Evolutionary conservation across 2,888 invertebrate species (phyloP).

Genomic region (Clepsis dumicolana): DNA sequence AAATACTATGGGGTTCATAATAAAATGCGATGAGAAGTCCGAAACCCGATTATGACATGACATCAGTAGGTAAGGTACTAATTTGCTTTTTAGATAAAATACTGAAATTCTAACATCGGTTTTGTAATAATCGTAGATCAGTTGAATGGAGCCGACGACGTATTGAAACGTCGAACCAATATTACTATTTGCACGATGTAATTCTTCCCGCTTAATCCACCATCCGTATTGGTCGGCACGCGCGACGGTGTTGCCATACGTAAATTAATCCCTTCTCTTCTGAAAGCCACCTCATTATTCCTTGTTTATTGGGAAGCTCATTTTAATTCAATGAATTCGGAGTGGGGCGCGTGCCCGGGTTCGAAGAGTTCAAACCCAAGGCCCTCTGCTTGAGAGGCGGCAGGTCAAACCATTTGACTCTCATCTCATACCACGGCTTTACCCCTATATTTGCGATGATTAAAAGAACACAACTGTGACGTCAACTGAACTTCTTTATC

Average conservation of each 20-base stretch:
- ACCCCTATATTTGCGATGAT: not conserved
- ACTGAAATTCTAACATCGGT: too few species aligned
- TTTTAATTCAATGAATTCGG: not conserved
- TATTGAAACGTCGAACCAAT: conserved; percentile 8
- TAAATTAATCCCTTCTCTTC: conserved; percentile 1
- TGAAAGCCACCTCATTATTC: not conserved
- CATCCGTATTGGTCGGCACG: conserved; percentile 12
- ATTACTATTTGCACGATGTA: not conserved
- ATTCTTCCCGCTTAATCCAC: conserved; percentile 7
- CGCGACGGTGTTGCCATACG: not conserved
- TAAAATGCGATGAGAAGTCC: too few species aligned
- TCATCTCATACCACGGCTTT: too few species aligned
- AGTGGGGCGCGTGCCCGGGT: not conserved
- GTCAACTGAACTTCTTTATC: too few species aligned
- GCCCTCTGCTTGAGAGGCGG: not conserved
- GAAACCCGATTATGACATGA: too few species aligned
- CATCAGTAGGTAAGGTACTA: too few species aligned
- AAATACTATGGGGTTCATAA: too few species aligned
- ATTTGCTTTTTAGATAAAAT: too few species aligned
- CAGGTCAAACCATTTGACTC: not conserved
- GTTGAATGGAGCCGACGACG: not conserved
- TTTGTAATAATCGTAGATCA: not conserved
- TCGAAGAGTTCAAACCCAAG: not conserved
- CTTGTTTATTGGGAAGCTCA: not conserved
- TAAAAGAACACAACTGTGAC: too few species aligned